Base-by-base conservation (phyloP, 1,140 invertebrate species). In the Drosophila simulans region DNA sequence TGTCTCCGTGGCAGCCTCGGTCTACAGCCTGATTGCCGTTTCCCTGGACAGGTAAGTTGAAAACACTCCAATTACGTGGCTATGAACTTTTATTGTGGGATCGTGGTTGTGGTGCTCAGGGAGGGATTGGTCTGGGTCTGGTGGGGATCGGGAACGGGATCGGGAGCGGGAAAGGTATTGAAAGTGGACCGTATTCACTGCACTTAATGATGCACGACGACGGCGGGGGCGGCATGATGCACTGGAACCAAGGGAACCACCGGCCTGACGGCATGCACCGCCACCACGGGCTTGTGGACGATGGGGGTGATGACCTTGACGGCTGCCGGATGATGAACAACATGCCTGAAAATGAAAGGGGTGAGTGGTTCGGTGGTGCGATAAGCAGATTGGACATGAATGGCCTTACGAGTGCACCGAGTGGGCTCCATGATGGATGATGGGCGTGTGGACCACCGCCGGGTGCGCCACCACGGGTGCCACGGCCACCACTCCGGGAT, bases 1-100 rank as follows among this genome's bases (percentile, higher is more conserved):
- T 48, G 96, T 98, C 20, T 98, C 97, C 0, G 97, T 99, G 0
- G 97, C 97, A 48, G 97, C 97, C 17, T 99, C 98, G 1, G 97
- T 98, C 51, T 98, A 98, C 94, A 98, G 97, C 73, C 93, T 99
- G 35, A 97, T 98, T 54, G 97, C 97, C 13, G 97, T 99, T 11
- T 98, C 98, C 59, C 93, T 98, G 40, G 98, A 99, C 94, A 97
- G 97, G 97, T 98, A 93, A 94, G 95, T 93, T 45, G 15, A 55
- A 60, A 55, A 55, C 46, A 74, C 42, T 22, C 3, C 25, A 56
- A 70, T 76, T 79, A 76, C 66, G 42, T 88, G 81, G 55, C 72
- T 84, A 49, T 79, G 63, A 88, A 86, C 83, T 82, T 86, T 88
- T 88, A 89, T 88, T 88, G 85, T 76, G 84, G 75, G 65, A 82